These are phyloP conservation scores for Sinocyclocheilus anshuiensis DNA, from an alignment of 2,113 vertebrate species.

Conservation along the genomic window DNA sequence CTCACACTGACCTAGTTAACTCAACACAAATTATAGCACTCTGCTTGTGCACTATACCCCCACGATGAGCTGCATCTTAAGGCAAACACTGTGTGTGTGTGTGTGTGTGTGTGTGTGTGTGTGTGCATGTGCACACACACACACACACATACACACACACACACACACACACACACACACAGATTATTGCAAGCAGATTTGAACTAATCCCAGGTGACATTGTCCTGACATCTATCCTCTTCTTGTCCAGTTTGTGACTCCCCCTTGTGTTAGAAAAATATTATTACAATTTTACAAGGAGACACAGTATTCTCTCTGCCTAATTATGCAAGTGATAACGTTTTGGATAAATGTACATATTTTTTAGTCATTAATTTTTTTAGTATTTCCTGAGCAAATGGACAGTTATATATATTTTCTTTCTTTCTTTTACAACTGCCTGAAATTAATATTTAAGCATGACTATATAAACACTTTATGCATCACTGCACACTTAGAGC, in stretches of 20 bases:
- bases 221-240: constrained; percentile 56
- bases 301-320: not conserved
- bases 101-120: too few relatives aligned
- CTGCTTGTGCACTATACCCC: not conserved
- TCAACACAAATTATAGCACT: constrained; percentile 18
- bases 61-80: constrained; percentile 1
- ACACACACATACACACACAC: constrained; percentile 51
- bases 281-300: not conserved
- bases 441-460: too few relatives aligned
- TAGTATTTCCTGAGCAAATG: not conserved
- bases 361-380: not conserved
- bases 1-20: constrained; percentile 44
- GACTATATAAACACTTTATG: not conserved
- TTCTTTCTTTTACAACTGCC: not conserved
- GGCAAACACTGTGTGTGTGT: not conserved
- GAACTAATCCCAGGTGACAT: constrained; percentile 75
- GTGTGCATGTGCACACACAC: too few relatives aligned
- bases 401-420: not conserved
- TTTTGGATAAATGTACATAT: not conserved
- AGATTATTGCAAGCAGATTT: constrained; percentile 71
- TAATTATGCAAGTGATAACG: constrained; percentile 5
- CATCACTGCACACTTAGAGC: not conserved
- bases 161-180: constrained; percentile 49
- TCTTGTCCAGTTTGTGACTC: constrained; percentile 36
- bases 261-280: constrained; percentile 55